phyloP scores from a whole-genome alignment of 92 coral and sea anemone genomes.

The Pocillopora meandrina region DNA sequence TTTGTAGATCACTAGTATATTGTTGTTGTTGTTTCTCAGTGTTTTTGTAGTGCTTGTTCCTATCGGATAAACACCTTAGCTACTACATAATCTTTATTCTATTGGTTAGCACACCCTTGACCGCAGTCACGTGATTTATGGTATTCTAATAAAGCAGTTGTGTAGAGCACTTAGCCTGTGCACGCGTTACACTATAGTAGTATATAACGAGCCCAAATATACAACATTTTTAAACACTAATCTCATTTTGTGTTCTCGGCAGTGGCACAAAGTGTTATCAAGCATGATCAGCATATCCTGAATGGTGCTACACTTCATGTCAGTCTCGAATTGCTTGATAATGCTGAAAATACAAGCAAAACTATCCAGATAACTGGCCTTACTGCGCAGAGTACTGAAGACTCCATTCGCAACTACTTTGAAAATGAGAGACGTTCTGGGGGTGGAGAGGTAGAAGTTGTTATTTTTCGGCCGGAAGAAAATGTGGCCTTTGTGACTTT shows the following conservation, averaged over 20 bases:
- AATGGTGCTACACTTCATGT: constrained; percentile 17
- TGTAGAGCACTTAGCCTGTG: too few species aligned
- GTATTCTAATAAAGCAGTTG: too few species aligned
- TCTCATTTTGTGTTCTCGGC: not conserved
- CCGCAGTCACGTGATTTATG: too few species aligned
- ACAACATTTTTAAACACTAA: not conserved
- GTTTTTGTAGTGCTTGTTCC: too few species aligned
- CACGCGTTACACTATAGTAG: too few species aligned
- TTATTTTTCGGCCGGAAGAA: constrained; percentile 1
- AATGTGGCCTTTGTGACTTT: constrained; percentile 57
- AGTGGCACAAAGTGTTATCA: constrained; percentile 30
- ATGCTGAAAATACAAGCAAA: not conserved
- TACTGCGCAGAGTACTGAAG: constrained; percentile 43
- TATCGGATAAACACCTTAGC: too few species aligned
- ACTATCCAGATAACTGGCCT: constrained; percentile 66
- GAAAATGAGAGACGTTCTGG: constrained; percentile 68
- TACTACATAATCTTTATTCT: too few species aligned
- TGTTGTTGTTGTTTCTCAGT: too few species aligned
- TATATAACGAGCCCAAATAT: too few species aligned
- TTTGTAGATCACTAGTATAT: too few species aligned
- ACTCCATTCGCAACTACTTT: constrained; percentile 57
- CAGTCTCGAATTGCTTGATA: not conserved
- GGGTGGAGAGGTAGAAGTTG: constrained; percentile 63
- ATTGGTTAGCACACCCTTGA: too few species aligned
- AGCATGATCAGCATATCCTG: not conserved